Base-by-base conservation (phyloP, 2,888 invertebrate species). In the Hoplodrina ambigua region DNA sequence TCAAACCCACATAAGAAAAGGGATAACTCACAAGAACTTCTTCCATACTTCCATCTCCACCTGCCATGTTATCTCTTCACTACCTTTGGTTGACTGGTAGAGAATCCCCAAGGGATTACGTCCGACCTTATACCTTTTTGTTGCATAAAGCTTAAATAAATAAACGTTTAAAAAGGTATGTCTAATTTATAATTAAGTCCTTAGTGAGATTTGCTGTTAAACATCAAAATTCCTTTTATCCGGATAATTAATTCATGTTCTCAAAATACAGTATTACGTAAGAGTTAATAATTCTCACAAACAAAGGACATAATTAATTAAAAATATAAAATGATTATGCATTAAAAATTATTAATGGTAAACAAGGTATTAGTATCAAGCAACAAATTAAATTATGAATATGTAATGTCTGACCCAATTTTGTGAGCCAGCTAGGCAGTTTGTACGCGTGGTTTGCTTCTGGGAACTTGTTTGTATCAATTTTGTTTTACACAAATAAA, bases 371-470 rank as follows among this genome's bases (percentile, higher is more conserved):
- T 75, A 70, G n/a, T n/a, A 57, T 49, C 30, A 70, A 33, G 13
- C 55, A 54, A 25, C 69, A 72, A 69, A 79, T 75, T 75, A 64
- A 74, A 81, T 67, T 74, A 78, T 75, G 70, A 78, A 80, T 81
- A 75, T 25, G 30, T 72, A 72, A 78, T 75, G 25, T 30, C 25
- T 75, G 80, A 79, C 80, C 72, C 64, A 72, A 64, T 82, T 78
- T 52, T 49, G 59, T 60, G 30, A 61, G 58, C n/a, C n/a, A 46
- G 46, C 53, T 55, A 58, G 69, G 62, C 37, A 67, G 37, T 55
- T 67, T 46, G 7, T 25, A 61, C 52, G 56, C 72, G 69, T 68
- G 68, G 76, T 17, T 52, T 33, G 44, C 46, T 68, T 53, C 19
- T 68, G 17, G 73, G 68, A 73, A 54, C 57, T 11, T 25, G 33